Evolutionary conservation across 2,888 invertebrate genomes (phyloP), one percentile per base, ranked within the genome.

Genomic region (Eulithis testata): DNA sequence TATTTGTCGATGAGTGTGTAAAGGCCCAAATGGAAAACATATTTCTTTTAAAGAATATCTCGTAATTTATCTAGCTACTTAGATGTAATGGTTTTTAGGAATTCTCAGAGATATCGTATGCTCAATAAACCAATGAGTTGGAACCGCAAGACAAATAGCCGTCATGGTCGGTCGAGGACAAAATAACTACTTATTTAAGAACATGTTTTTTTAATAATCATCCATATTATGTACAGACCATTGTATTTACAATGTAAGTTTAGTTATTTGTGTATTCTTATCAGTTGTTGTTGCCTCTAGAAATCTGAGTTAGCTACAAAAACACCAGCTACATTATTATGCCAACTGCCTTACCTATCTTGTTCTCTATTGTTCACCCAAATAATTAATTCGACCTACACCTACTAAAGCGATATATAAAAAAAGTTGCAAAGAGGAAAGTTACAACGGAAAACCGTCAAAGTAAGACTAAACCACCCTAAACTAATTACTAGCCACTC

Each of bases 401-500:
- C 3, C 2, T 21, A n/a, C 9, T 7, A 40, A 40, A 40, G 40
- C 31, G 31, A 40, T 40, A n/a, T 40, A n/a, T 21, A 21, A 36
- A 52, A 8, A 65, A 63, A 59, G 50, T 53, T 9, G 37, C 27
- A 78, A 68, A 69, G 76, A 79, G 76, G 80, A 82, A 77, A 82
- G 81, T 81, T 81, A 83, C 79, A 86, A 81, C 82, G 74, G 81
- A 84, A 87, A 82, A 86, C 83, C 83, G 82, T 27, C 82, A 81
- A 50, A 66, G 58, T 79, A 21, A 21, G 21, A 83, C 80, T 83
- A 5, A 21, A 31, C 31, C 5, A 31, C 31, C 83, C 77, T 79
- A 88, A 91, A 91, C 90, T 91, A 91, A 91, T 92, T 90, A 91
- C 87, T 86, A 87, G 85, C 82, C 88, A 87, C 79, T 84, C 80